phyloP scores from a whole-genome alignment of 2,888 invertebrate species.

The Yponomeuta sedellus region DNA sequence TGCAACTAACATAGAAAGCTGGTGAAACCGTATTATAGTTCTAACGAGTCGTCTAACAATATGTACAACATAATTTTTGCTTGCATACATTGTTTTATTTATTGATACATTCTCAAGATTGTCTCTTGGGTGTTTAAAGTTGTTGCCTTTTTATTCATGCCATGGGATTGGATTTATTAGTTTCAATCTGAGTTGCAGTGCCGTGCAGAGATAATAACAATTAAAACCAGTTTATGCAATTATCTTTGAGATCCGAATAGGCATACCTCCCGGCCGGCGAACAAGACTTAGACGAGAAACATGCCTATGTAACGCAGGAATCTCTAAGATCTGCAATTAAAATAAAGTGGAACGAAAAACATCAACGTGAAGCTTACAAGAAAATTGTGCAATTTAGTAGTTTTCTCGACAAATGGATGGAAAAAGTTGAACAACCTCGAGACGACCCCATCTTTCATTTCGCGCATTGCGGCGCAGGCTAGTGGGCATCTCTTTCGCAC shows the following conservation, averaged over 20 bases:
- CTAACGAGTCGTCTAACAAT: neutral
- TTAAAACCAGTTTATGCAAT: conserved; percentile 7
- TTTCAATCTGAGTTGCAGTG: conserved; percentile 8
- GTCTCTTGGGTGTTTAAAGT: neutral
- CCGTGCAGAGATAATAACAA: neutral
- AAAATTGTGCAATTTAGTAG: conserved; percentile 14
- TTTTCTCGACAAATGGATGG: conserved; percentile 22
- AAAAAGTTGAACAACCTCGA: conserved; percentile 60
- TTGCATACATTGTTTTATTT: neutral
- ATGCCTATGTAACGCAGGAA: neutral
- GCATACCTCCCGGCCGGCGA: neutral
- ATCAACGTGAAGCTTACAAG: neutral
- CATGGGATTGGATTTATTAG: neutral
- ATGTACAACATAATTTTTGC: neutral
- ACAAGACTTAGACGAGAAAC: neutral
- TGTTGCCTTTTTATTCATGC: neutral
- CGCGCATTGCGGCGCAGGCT: conserved; percentile 30
- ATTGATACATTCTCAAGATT: neutral
- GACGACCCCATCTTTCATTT: conserved; percentile 32
- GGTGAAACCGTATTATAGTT: neutral
- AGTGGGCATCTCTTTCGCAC: conserved; percentile 37
- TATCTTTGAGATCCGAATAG: neutral
- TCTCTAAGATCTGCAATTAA: neutral
- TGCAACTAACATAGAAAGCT: conserved; percentile 5
- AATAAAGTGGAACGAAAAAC: neutral